Evolutionary conservation across 2,797 vertebrate species (phyloP), one percentile per base, ranked within the genome.

Genomic region (Semaprochilodus insignis): DNA sequence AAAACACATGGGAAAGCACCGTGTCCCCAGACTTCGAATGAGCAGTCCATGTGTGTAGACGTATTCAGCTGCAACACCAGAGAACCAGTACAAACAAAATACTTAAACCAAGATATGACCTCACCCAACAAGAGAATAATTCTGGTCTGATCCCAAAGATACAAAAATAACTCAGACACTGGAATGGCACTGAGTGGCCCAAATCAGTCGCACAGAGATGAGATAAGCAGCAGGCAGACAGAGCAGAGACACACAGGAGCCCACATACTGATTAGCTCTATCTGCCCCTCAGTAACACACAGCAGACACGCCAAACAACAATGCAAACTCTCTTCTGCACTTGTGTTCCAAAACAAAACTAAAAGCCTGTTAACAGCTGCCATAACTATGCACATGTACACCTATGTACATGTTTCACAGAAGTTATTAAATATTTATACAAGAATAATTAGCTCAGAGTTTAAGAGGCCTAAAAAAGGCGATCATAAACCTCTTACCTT

Each of bases 401-500:
- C 27, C 6, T 34, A 34, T 21, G 17, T 55, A 10, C 44, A 40
- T 27, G 44, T 66, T 36, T 44, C 4, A n/a, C n/a, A n/a, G 66
- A n/a, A 44, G 11, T n/a, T 70, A 70, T 21, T 70, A 21, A 44
- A 19, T 40, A 36, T 14, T 3, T 27, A 62, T 67, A 67, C 60
- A n/a, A 27, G 16, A 21, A 70, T 16, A 31, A 71, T 0, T 2
- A 23, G 16, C 27, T 31, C 8, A 48, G 8, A 48, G 44, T 48
- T 11, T 13, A 48, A 13, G 44, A 27, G 16, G 27, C 34, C 48
- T 48, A 44, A 4, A 14, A 21, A 44, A 14, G 31, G 15, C 6
- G 17, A 3, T 34, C 17, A 63, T 21, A 16, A 23, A n/a, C 17
- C 27, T 91, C 94, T 96, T 91, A 99, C 97, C 92, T 99, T 97